Evolutionary conservation across 2,797 vertebrate species (phyloP), one percentile per base, ranked within the genome.

Genomic region (Propithecus perrieri): DNA sequence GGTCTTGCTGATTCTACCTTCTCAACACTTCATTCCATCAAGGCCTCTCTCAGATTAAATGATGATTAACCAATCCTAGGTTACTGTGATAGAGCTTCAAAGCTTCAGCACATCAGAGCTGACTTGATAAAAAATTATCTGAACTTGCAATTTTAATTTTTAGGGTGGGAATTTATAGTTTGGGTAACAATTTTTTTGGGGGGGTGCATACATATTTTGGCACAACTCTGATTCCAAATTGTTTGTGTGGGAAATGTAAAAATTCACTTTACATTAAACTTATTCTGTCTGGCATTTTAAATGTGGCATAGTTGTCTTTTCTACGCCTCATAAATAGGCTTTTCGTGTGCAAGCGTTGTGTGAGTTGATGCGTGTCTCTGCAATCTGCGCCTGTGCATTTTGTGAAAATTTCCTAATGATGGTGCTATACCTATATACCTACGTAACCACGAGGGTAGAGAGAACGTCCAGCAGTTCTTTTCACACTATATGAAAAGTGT

Each of bases 271-370:
- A 30, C 26, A 81, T 65, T 87, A 85, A 95, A 94, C 7, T 63
- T 72, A 48, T n/a, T 72, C 72, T 57, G 3, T 41, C 33, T 65
- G 57, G 53, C 55, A 50, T 84, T 89, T 93, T 48, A 33, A 75
- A 38, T 35, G 61, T 85, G n/a, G 74, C 22, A 2, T 50, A 8
- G 48, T 53, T 50, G 50, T 83, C 7, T 65, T 59, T 88, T 93
- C 38, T 87, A 14, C 17, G 0, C 8, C 33, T 78, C 33, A 4
- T 14, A n/a, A 43, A 20, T 6, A 78, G 1, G 9, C 6, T 28
- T 79, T 76, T 35, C 1, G 0, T 0, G 14, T 14, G n/a, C 0
- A 2, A 33, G 11, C 6, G 4, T 26, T 18, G 38, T 8, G 9
- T 46, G 72, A 67, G 24, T 59, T 18, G 4, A 11, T 43, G 14